Conservation (phyloP, 2,797 vertebrate species). For the Heteromormyrus szaboi region DNA sequence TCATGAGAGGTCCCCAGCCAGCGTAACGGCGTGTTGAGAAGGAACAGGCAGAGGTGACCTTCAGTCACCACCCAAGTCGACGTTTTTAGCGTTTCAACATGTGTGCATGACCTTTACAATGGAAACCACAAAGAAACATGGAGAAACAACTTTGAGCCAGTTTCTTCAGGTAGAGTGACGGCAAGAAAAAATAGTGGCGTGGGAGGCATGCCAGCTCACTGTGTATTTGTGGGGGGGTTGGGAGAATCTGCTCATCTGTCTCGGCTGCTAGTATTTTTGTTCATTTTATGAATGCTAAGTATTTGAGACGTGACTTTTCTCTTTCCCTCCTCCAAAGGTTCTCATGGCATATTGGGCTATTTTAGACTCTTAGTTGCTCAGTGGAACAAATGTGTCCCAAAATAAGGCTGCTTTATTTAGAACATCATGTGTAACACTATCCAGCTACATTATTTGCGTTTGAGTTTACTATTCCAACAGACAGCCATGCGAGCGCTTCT, state of each 20-base stretch:
- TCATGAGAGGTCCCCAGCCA: not conserved
- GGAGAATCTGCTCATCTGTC: not conserved
- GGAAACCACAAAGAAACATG: slow-evolving; percentile 85
- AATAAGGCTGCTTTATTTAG: slow-evolving; percentile 66
- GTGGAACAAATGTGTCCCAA: slow-evolving; percentile 62
- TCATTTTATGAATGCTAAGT: slow-evolving; percentile 21
- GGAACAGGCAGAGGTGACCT: slow-evolving; percentile 48
- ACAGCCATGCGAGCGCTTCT: slow-evolving; percentile 35
- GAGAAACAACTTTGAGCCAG: slow-evolving; percentile 76
- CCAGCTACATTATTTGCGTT: slow-evolving; percentile 68
- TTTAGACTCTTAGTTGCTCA: slow-evolving; percentile 55
- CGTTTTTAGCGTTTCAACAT: slow-evolving; percentile 32
- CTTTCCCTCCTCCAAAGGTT: not conserved
- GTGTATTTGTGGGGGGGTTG: not conserved
- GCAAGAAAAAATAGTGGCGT: slow-evolving; percentile 69
- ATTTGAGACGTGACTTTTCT: slow-evolving; percentile 1
- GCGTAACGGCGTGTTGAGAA: not conserved
- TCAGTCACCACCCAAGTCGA: slow-evolving; percentile 47
- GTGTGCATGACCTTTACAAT: slow-evolving; percentile 73
- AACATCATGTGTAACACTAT: slow-evolving; percentile 67
- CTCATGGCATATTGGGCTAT: slow-evolving; percentile 2
- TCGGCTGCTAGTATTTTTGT: not conserved
- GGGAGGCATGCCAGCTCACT: slow-evolving; percentile 33
- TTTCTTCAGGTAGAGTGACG: slow-evolving; percentile 55
- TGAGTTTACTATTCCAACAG: slow-evolving; percentile 58